These are phyloP conservation scores for Phocides pigmalion DNA, from an alignment of 1,140 invertebrate genomes.

Conservation along the genomic window DNA sequence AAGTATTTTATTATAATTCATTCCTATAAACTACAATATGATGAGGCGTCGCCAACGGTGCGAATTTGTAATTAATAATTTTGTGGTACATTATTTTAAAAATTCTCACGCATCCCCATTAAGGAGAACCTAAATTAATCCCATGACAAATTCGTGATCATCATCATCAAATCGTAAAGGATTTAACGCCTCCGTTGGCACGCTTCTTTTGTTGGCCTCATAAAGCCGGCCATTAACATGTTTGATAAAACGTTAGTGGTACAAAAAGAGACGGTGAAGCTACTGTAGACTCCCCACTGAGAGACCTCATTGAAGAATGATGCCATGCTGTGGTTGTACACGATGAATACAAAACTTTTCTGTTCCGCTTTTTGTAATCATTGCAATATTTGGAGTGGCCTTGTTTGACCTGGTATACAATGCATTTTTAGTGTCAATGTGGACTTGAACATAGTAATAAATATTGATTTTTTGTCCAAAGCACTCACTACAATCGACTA, in stretches of 20 bases:
- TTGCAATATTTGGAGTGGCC: slow-evolving; percentile 42
- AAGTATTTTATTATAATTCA: slow-evolving; percentile 11
- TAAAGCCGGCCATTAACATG: slow-evolving; percentile 81
- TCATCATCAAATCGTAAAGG: slow-evolving; percentile 81
- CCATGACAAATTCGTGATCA: slow-evolving; percentile 75
- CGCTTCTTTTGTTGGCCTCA: slow-evolving; percentile 78
- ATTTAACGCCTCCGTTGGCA: slow-evolving; percentile 83
- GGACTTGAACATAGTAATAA: neutral
- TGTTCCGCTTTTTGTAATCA: slow-evolving; percentile 52
- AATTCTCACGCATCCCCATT: slow-evolving; percentile 55
- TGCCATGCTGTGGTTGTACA: slow-evolving; percentile 72
- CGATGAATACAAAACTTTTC: slow-evolving; percentile 57
- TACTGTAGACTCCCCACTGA: slow-evolving; percentile 74
- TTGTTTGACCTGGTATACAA: slow-evolving; percentile 35
- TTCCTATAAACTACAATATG: slow-evolving; percentile 36
- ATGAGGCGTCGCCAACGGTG: slow-evolving; percentile 3
- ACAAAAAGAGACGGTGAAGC: slow-evolving; percentile 76
- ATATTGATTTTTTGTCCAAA: neutral
- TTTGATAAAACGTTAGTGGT: slow-evolving; percentile 79
- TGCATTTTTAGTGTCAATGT: neutral
- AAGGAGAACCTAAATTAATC: slow-evolving; percentile 56
- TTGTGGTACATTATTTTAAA: slow-evolving; percentile 19
- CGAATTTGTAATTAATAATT: neutral
- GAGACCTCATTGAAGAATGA: slow-evolving; percentile 66
- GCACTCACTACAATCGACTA: neutral